A percentile compares a stretch with the other conserved stretches of the same genome.
These are phyloP conservation scores for Gadus macrocephalus DNA, from an alignment of 2,113 vertebrate species.

Conservation along the genomic window DNA sequence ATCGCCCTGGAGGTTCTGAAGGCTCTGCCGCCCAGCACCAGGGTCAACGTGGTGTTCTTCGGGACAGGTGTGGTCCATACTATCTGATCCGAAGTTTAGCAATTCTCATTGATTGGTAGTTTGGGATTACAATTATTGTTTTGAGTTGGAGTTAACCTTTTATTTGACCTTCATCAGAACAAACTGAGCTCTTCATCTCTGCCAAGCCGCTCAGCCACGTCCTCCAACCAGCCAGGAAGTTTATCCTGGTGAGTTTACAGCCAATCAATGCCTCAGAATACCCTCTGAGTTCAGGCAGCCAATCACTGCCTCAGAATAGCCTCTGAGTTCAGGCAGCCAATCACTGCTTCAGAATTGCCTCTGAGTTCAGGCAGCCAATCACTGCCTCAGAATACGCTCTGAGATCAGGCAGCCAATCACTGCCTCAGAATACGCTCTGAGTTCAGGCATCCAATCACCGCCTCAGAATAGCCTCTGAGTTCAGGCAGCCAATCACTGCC, in stretches of 20 bases:
- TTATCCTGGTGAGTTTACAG: slow-evolving; percentile 70
- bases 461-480: background rate
- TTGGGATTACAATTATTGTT: background rate
- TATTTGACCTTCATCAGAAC: slow-evolving; percentile 55
- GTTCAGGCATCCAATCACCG: no score
- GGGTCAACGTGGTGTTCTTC: slow-evolving; percentile 75
- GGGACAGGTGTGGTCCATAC: slow-evolving; percentile 69
- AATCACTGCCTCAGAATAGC: background rate
- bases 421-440: background rate
- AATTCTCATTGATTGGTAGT: background rate
- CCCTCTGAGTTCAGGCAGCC: no score
- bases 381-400: background rate
- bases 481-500: background rate
- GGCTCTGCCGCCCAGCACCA: slow-evolving; percentile 47
- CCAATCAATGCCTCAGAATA: background rate
- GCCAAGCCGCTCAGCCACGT: slow-evolving; percentile 40
- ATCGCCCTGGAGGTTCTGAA: slow-evolving; percentile 70
- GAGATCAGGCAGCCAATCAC: no score
- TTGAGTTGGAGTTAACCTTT: background rate
- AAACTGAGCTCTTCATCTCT: slow-evolving; percentile 72
- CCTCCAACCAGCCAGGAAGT: slow-evolving; percentile 44
- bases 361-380: no score
- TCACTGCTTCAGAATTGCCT: background rate
- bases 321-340: no score
- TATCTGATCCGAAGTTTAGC: background rate